Base-by-base conservation (phyloP, 2,797 vertebrate genomes). In the Chiroxiphia lanceolata region DNA sequence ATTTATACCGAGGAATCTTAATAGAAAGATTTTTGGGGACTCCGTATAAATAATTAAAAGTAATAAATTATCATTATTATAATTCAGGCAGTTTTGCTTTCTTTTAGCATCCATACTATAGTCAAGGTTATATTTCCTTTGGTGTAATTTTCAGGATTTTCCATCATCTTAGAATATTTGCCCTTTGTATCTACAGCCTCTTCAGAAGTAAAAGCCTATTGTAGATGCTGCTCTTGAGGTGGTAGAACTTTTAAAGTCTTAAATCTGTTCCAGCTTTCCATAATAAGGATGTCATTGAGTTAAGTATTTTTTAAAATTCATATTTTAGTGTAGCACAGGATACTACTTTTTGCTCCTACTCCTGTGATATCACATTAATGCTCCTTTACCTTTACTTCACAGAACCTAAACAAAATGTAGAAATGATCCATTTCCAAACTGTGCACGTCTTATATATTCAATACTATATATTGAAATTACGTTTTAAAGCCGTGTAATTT, bases 31-130 rank as follows among this genome's bases (percentile, higher is more conserved):
- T 97, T 97, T 97, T 72, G 95, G 94, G 94, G 90, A 94, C 60
- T 78, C 44, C 77, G 96, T 96, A 96, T 97, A 97, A 97, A 98
- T 98, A 97, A 98, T 97, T 97, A 96, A 98, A 97, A 96, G 93
- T 94, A 95, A 87, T 82, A 97, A 97, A 97, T 96, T 94, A 97
- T 96, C 64, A 89, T 81, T 96, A 79, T 75, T 94, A 85, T 79
- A 95, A 94, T 93, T 94, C 50, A 97, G 79, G 59, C 77, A 93
- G 78, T 96, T 97, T 95, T 89, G 74, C 70, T 95, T 96, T 90
- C 87, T 95, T 61, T 92, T 93, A 95, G 63, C 47, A 87, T 69
- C 80, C 13, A 18, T 89, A 63, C 84, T 75, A 17, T 10, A 95
- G 89, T 92, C 38, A 93, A 89, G 44, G 78, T 84, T 93, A 50